phyloP scores from a whole-genome alignment of 2,113 vertebrate genomes.

The Larimichthys polyactis region DNA sequence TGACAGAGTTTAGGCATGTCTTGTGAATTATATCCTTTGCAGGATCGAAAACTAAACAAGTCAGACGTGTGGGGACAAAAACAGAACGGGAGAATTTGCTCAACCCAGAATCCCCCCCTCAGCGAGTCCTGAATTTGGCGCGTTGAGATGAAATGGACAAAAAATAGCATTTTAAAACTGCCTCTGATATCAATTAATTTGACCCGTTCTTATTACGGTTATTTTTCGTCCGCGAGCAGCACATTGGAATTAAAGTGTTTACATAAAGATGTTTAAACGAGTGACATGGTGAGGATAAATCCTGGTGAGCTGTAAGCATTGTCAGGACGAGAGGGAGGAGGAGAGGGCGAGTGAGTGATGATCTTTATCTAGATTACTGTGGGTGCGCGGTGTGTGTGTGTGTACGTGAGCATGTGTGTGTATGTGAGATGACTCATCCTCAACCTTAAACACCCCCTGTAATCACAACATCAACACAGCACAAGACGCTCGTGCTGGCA shows the following conservation, averaged over 20 bases:
- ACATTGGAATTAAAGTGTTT: conserved; percentile 55
- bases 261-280: conserved; percentile 63
- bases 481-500: conserved; percentile 60
- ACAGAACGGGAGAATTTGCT: conserved; percentile 6
- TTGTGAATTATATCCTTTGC: conserved; percentile 23
- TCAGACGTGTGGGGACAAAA: conserved; percentile 37
- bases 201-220: conserved; percentile 13
- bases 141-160: conserved; percentile 25
- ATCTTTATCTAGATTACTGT: conserved; percentile 75
- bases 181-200: conserved; percentile 52
- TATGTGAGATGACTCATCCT: conserved; percentile 71
- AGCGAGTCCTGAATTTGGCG: background rate
- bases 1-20: conserved; percentile 47
- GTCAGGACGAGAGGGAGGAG: conserved; percentile 61
- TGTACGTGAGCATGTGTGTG: conserved; percentile 46
- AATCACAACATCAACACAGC: conserved; percentile 78
- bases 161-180: conserved; percentile 36
- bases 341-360: conserved; percentile 67
- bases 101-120: background rate
- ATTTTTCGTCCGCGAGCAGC: conserved; percentile 22
- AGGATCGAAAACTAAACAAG: conserved; percentile 47
- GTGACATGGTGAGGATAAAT: conserved; percentile 61
- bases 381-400: conserved; percentile 31
- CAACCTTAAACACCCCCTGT: conserved; percentile 71
- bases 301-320: conserved; percentile 63